Evolutionary conservation across 2,888 invertebrate genomes (phyloP), one percentile per base, ranked within the genome.

Genomic region (Amphipyra tragopoginis): DNA sequence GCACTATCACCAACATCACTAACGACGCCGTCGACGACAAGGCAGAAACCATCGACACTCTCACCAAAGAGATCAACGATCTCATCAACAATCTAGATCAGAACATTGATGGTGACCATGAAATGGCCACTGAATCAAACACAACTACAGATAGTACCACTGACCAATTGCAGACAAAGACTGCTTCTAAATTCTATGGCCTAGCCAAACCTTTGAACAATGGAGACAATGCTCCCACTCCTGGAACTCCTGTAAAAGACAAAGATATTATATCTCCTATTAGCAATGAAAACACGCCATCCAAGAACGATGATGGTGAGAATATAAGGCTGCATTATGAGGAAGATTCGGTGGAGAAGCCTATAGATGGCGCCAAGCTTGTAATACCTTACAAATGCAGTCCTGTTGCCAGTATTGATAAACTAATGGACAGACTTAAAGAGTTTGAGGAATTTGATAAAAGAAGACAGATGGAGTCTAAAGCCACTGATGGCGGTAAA

Each of bases 371-470:
- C 15, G 78, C 82, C 7, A 90, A 90, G 71, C 88, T 85, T 63
- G 93, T 92, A 59, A 86, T 91, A 61, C 82, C 91, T 33, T 94
- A 89, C 72, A 93, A 92, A 74, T 88, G 88, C 64, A 90, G 84
- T 39, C 81, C 90, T 45, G 92, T 93, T 15, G 93, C 94, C 13
- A 94, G 93, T 73, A 95, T 95, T 79, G 95, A 94, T 67, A 95
- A 94, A 72, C 85, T 95, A 33, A 95, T 95, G 92, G 94, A 94
- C 55, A 91, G 94, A 79, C 86, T 95, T 51, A 95, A 94, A 81
- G 93, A 91, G 65, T 95, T 95, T 78, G 95, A 94, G 77, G 95
- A 94, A 75, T 90, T 93, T 63, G 94, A 94, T 79, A 95, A 93
- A 80, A 92, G 91, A 81, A 87, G 94, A 74, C 94, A 95, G 71